Evolutionary conservation across 2,113 vertebrate genomes (phyloP), one percentile per base, ranked within the genome.

Genomic region (Potamarius usumacintae): DNA sequence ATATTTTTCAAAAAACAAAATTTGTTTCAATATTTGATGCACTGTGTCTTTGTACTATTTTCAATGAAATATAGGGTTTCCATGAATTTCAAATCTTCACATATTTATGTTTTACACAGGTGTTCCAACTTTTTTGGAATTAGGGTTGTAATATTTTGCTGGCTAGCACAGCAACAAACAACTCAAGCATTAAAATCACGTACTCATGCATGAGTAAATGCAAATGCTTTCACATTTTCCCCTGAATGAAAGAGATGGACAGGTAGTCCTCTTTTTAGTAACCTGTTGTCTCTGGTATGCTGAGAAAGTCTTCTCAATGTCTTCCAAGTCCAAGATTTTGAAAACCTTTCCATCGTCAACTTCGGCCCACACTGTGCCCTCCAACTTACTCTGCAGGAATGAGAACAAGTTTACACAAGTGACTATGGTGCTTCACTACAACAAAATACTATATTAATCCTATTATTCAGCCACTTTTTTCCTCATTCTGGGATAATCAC

Each of bases 251-350:
- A 57, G n/a, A 34, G 25, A 55, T 25, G 42, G 22, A 55, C 5
- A 60, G n/a, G 77, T 53, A 76, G 10, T 25, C 34, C 78, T 10
- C 57, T 22, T 62, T 84, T 57, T 58, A 83, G 63, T 74, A 34
- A 99, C 98, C 98, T 99, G 98, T 92, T 99, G 98, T 93, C 98
- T 97, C 95, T 99, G 98, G 95, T 99, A 99, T 88, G 98, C 98
- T 0, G 98, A 99, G 94, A 99, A 99, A 0, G 97, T 99, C 92
- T 97, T 98, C 90, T 99, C 98, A 74, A 99, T 95, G 92, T 99
- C 98, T 90, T 96, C 96, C 0, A 99, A 96, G 90, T 99, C 98
- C 88, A 99, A 94, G 91, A 98, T 91, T 95, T 98, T 98, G 89
- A 97, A 99, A 86, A 99, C 98, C 91, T 95, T 97, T 53, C 93